These are phyloP conservation scores for Grantiella picta DNA, from an alignment of 2,113 vertebrate genomes.

Conservation along the genomic window DNA sequence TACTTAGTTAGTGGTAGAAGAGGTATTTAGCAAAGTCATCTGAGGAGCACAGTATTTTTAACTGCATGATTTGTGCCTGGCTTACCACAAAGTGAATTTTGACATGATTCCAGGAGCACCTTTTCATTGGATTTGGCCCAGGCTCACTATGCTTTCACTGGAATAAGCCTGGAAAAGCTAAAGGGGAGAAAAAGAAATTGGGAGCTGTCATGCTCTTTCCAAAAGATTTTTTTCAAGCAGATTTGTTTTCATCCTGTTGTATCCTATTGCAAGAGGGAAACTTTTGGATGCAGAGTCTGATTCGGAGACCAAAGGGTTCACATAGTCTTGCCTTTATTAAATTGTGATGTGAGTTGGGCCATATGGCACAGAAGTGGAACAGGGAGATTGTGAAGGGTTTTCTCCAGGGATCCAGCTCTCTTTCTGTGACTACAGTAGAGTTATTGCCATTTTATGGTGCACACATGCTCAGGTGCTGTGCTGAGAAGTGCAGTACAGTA, in stretches of 20 bases:
- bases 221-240: slow-evolving; percentile 2
- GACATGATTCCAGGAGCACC: neutral
- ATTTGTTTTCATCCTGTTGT: slow-evolving; percentile 32
- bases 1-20: neutral
- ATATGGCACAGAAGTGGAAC: slow-evolving; percentile 25
- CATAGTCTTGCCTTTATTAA: slow-evolving; percentile 11
- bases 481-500: neutral
- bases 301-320: neutral
- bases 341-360: neutral
- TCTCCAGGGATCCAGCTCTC: neutral
- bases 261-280: slow-evolving; percentile 19
- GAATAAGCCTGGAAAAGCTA: neutral
- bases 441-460: neutral
- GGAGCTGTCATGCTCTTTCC: neutral
- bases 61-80: neutral
- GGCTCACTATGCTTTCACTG: neutral
- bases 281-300: neutral
- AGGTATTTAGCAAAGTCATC: slow-evolving; percentile 5
- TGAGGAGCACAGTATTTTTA: neutral
- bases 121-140: neutral
- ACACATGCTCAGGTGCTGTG: neutral
- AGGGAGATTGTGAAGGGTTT: neutral
- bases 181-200: neutral
- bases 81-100: neutral
- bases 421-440: neutral